These are phyloP conservation scores for Drosophila nebulosa DNA, from an alignment of 1,140 invertebrate genomes.

Conservation along the genomic window DNA sequence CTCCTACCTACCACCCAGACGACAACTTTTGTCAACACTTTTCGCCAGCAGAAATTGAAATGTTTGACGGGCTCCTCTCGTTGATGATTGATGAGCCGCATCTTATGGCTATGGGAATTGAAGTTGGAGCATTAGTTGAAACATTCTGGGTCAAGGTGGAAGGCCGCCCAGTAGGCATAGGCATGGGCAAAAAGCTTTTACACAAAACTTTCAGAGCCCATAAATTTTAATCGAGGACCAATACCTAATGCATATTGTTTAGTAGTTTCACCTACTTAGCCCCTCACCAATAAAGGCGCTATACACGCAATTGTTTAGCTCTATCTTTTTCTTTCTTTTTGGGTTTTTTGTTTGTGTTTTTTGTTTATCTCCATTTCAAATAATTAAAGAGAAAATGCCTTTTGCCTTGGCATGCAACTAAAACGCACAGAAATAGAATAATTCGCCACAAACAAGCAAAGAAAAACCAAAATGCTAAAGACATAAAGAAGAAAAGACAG, in stretches of 20 bases:
- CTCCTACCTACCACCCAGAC: not conserved
- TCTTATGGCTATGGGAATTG: not conserved
- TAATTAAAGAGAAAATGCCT: slow-evolving; percentile 8
- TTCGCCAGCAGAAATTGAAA: not conserved
- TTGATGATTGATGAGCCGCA: slow-evolving; percentile 1
- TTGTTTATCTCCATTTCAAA: slow-evolving; percentile 9
- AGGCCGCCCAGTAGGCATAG: not conserved
- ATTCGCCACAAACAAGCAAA: not conserved
- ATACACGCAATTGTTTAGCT: not conserved
- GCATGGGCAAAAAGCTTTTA: not conserved
- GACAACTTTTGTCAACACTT: not conserved
- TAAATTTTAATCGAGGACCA: not conserved
- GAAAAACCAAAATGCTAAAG: not conserved
- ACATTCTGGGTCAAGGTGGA: not conserved
- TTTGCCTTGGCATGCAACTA: slow-evolving; percentile 8
- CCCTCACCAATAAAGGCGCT: not conserved
- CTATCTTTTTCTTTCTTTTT: not conserved
- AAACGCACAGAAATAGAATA: not conserved
- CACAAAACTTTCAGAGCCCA: not conserved
- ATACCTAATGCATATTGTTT: not conserved
- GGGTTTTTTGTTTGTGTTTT: not conserved
- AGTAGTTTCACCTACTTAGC: not conserved
- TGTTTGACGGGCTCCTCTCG: not conserved
- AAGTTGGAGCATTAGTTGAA: not conserved
- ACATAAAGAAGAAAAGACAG: not conserved